A percentile compares a stretch with the other conserved stretches of the same genome.
phyloP scores from a whole-genome alignment of 1,140 invertebrate species.

The Trachymyrmex septentrionalis region DNA sequence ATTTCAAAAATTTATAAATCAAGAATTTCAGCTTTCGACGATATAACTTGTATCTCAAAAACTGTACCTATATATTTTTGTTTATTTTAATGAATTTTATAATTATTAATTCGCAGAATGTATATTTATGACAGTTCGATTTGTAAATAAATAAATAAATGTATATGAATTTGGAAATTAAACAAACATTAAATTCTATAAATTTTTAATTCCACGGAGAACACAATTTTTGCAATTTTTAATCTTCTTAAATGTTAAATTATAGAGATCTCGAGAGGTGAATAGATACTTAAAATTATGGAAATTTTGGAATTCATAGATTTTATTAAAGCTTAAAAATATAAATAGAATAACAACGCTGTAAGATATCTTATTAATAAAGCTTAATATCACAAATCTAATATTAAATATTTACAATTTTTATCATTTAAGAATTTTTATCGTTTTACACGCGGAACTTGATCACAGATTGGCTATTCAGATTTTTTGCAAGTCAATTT shows the following conservation, averaged over 20 bases:
- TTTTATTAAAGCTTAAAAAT: not conserved
- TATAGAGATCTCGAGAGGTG: not conserved
- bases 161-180: not conserved
- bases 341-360: not conserved
- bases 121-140: not conserved
- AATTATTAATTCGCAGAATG: not conserved
- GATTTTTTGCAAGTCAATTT: conserved; percentile 16
- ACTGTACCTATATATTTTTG: not conserved
- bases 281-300: not conserved
- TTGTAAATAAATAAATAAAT: not conserved
- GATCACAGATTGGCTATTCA: not conserved
- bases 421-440: conserved; percentile 21
- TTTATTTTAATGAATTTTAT: not conserved
- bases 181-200: not conserved
- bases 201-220: not conserved
- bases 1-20: not conserved
- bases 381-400: not conserved
- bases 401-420: not conserved
- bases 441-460: not conserved
- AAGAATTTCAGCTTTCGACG: not conserved
- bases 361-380: not conserved
- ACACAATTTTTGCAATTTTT: not conserved
- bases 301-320: not conserved
- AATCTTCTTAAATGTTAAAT: not conserved
- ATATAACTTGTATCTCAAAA: not conserved